Evolutionary conservation across 92 coral and sea anemone species (phyloP).

Genomic region (Bergia puertoricense): DNA sequence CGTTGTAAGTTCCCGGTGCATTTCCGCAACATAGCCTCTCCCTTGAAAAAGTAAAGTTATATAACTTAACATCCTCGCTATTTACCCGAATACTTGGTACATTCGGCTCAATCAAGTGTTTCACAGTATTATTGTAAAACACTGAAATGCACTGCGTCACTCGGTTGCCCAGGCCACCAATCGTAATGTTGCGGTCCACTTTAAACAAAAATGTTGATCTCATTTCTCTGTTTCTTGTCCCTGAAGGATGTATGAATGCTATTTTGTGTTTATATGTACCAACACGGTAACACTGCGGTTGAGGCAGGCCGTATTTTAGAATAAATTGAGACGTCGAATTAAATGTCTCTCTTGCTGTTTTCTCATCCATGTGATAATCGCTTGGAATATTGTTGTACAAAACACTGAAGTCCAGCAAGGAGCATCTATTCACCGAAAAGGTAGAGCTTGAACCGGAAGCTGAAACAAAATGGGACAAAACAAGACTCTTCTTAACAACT

Average conservation of each 20-base stretch:
- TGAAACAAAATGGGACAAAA: slow-evolving; percentile 12
- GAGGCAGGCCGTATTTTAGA: background rate
- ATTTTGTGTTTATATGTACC: background rate
- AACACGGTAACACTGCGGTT: slow-evolving; percentile 13
- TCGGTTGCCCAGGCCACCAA: background rate
- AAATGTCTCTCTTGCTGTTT: background rate
- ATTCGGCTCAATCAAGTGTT: background rate
- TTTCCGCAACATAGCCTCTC: slow-evolving; percentile 26
- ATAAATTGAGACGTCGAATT: slow-evolving; percentile 9
- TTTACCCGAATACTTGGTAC: slow-evolving; percentile 13
- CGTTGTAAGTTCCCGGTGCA: background rate
- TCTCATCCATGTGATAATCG: background rate
- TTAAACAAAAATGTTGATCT: slow-evolving; percentile 19
- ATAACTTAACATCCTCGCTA: background rate
- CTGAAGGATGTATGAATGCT: background rate
- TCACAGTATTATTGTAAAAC: background rate
- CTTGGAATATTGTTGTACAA: slow-evolving; percentile 14
- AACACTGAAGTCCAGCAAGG: slow-evolving; percentile 12
- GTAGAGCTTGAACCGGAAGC: background rate
- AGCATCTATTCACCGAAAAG: slow-evolving; percentile 19
- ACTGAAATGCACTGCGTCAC: slow-evolving; percentile 23
- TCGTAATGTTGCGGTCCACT: background rate
- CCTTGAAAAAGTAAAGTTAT: background rate
- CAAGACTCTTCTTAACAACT: too few relatives aligned
- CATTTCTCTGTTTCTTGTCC: background rate